Conservation (phyloP, 2,113 vertebrate species). For the Colossoma macropomum region DNA sequence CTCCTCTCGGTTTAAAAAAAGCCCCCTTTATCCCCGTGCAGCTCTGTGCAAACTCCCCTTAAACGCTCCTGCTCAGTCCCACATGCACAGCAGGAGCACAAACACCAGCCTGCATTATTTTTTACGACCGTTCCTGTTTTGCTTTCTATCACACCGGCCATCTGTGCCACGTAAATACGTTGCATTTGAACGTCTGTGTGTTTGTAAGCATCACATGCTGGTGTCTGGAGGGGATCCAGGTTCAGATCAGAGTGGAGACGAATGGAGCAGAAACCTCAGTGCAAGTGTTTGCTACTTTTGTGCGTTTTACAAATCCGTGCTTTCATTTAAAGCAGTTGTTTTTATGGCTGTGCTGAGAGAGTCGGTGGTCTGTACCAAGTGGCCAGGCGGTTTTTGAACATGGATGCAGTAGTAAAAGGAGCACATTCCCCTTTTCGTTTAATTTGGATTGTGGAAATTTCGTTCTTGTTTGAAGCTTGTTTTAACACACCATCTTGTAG, state of each 20-base stretch:
- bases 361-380: too few relatives aligned
- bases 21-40: background rate
- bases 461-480: too few relatives aligned
- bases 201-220: background rate
- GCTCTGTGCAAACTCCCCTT: background rate
- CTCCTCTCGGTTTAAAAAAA: background rate
- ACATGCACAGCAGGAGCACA: constrained; percentile 2
- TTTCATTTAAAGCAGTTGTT: too few relatives aligned
- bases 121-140: background rate
- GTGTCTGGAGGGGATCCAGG: background rate
- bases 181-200: background rate
- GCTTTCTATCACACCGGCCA: background rate
- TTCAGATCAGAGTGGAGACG: background rate
- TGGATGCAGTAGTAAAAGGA: too few relatives aligned
- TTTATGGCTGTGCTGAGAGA: too few relatives aligned
- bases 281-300: too few relatives aligned
- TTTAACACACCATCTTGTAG: too few relatives aligned
- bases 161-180: background rate
- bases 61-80: background rate
- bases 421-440: too few relatives aligned
- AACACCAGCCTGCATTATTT: background rate
- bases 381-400: too few relatives aligned
- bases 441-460: too few relatives aligned
- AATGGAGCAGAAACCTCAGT: background rate
- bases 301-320: too few relatives aligned